Conservation (phyloP, 2,797 vertebrate species). For the Mus spretus region DNA sequence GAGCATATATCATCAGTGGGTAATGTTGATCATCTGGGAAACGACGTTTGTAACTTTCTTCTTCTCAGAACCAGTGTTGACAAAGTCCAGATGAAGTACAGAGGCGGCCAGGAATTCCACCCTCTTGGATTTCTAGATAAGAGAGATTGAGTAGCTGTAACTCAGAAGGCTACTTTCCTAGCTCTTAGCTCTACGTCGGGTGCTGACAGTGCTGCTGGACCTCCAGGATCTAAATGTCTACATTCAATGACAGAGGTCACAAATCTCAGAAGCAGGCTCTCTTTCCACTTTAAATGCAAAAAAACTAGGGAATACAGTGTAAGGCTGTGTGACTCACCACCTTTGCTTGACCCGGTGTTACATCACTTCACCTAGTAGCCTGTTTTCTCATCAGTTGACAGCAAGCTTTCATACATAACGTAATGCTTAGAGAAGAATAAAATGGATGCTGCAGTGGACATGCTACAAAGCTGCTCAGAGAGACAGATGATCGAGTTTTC, state of each 20-base stretch:
- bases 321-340: neutral
- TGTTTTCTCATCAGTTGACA: neutral
- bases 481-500: neutral
- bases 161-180: neutral
- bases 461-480: constrained; percentile 26
- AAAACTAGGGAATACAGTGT: neutral
- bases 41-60: constrained; percentile 21
- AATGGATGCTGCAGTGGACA: neutral
- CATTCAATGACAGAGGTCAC: neutral
- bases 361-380: neutral
- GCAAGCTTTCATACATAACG: neutral
- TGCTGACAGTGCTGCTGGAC: neutral
- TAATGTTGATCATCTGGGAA: constrained; percentile 14
- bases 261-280: constrained; percentile 14
- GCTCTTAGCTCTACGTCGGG: neutral
- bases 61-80: constrained; percentile 32
- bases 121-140: constrained; percentile 6
- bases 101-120: neutral
- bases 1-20: neutral
- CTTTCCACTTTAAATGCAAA: constrained; percentile 34
- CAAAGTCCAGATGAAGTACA: neutral
- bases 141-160: constrained; percentile 21
- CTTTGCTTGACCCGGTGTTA: neutral
- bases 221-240: neutral
- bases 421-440: constrained; percentile 49